Base-by-base conservation (phyloP, 1,140 invertebrate genomes). In the Trissolcus basalis region DNA sequence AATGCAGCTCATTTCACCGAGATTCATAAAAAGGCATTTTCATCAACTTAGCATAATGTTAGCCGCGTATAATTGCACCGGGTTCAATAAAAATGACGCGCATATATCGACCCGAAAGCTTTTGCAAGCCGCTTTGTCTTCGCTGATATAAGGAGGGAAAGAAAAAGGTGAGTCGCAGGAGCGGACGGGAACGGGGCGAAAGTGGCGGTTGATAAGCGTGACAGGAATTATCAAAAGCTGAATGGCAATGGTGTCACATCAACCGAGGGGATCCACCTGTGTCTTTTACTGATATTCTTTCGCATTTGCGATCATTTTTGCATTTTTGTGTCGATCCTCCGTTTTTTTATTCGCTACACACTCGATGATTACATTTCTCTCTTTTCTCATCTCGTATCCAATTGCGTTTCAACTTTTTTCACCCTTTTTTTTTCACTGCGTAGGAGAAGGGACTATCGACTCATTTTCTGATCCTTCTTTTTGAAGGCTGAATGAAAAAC, bases 211-310 rank as follows among this genome's bases (percentile, higher is more conserved):
- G 76, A 81, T 81, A 83, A 80, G 73, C 82, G 83, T 85, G 83
- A 85, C 84, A 79, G 77, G 82, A 81, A 84, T 85, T 80, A 84
- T 80, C 77, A 76, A 64, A 67, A 61, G 60, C 55, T 50, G 58
- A 48, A 81, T 75, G 59, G 50, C 70, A 68, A 54, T 75, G 75
- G 73, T 79, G 47, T 53, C 51, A 58, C 74, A 80, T 84, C 80
- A 80, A 79, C 74, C 11, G 50, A 13, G 12, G 12, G 19, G n/a
- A 54, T 59, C 70, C 60, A 70, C 68, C 68, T 84, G 63, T 60
- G 65, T 76, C 60, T 64, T 64, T 58, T 47, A 48, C n/a, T n/a
- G n/a, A n/a, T 75, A 51, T 69, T 71, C 59, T 7, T 53, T 71
- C 53, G 68, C 55, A 60, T 60, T 64, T 55, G 45, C 53, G 35